A percentile compares a stretch with the other conserved stretches of the same genome.
Evolutionary conservation across 2,797 vertebrate genomes (phyloP).

Genomic region (Lutjanus argentimaculatus): DNA sequence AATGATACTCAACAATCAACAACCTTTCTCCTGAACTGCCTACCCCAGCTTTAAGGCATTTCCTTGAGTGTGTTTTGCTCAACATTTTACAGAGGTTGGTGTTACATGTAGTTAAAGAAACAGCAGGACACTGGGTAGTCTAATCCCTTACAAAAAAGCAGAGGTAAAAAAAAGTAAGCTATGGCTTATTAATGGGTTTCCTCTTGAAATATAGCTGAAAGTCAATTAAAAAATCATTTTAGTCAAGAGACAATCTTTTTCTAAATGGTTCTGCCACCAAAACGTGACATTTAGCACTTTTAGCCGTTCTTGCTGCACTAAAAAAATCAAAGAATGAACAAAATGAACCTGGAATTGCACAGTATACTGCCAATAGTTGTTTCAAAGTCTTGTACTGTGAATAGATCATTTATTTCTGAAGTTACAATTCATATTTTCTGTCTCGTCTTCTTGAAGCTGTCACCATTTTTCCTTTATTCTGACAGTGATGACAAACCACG

Average conservation of each 20-base stretch:
- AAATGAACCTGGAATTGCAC: not conserved
- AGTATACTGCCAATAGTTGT: not conserved
- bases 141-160: no score
- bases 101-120: no score
- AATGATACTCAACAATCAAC: no score
- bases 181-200: not conserved
- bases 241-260: not conserved
- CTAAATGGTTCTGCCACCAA: not conserved
- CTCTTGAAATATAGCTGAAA: not conserved
- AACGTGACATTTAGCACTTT: slow-evolving; percentile 2
- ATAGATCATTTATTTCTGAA: not conserved
- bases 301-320: not conserved
- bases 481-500: not conserved
- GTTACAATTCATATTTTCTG: not conserved
- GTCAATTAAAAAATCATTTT: not conserved
- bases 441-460: not conserved
- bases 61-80: no score
- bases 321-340: not conserved
- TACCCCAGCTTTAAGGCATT: no score
- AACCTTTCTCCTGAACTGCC: no score
- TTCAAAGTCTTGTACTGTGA: not conserved
- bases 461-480: not conserved
- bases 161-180: no score
- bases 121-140: no score
- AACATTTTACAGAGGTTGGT: no score